Evolutionary conservation across 1,140 invertebrate genomes (phyloP).

Genomic region (Conopomorpha cramerella): DNA sequence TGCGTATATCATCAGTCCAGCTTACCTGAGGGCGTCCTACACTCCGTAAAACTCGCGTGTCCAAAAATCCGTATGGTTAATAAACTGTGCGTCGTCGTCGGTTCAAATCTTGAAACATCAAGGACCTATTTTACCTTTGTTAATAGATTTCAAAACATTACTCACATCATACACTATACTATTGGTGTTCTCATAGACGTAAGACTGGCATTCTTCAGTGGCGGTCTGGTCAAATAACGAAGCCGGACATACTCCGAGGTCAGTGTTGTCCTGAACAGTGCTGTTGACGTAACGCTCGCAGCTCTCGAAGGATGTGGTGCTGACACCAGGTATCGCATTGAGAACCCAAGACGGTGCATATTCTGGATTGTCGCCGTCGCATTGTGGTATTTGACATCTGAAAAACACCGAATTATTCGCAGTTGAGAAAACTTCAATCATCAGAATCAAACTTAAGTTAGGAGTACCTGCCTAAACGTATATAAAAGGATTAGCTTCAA

Average conservation of each 20-base stretch:
- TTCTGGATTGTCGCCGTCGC: not conserved
- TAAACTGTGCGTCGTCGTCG: too few relatives aligned
- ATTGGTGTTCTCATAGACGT: constrained; percentile 32
- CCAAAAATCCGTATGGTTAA: too few relatives aligned
- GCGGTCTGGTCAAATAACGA: constrained; percentile 28
- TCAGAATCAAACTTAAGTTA: too few relatives aligned
- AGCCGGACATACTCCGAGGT: constrained; percentile 9
- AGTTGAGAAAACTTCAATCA: too few relatives aligned
- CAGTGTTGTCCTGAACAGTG: not conserved
- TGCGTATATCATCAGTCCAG: too few relatives aligned
- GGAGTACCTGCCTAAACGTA: too few relatives aligned
- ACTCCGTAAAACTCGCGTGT: too few relatives aligned
- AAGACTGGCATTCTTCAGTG: constrained; percentile 21
- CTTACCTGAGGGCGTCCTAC: too few relatives aligned
- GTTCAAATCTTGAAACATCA: too few relatives aligned
- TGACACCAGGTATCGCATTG: not conserved
- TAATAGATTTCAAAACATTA: constrained; percentile 2
- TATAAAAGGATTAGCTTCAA: too few relatives aligned
- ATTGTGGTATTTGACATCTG: constrained; percentile 2
- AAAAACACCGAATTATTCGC: not conserved
- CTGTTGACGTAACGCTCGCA: not conserved
- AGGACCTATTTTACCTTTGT: too few relatives aligned
- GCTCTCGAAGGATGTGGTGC: not conserved
- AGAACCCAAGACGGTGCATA: not conserved
- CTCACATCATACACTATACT: constrained; percentile 49